A percentile compares a stretch with the other conserved stretches of the same genome.
phyloP scores from a whole-genome alignment of 2,888 invertebrate species.

The Megalurothrips usitatus region DNA sequence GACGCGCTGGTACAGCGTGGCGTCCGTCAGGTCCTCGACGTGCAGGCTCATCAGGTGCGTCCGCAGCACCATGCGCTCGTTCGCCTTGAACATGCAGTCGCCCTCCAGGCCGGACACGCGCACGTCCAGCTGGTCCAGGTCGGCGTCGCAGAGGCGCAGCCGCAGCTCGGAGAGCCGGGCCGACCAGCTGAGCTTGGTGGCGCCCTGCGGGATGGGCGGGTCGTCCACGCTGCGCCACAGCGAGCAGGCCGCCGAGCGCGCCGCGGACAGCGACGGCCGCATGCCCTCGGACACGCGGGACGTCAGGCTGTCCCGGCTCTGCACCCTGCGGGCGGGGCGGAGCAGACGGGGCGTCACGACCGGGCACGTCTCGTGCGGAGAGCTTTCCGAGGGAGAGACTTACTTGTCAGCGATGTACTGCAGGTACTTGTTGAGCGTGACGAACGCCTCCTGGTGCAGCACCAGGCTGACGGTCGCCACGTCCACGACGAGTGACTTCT shows the following conservation, averaged over 20 bases:
- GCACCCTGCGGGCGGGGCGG: conserved; percentile 37
- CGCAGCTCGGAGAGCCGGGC: conserved; percentile 60
- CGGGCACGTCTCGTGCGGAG: no score
- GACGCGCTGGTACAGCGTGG: conserved; percentile 60
- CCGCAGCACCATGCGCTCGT: conserved; percentile 69
- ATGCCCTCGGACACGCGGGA: conserved; percentile 33
- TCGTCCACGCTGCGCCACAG: conserved; percentile 47
- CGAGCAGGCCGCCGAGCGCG: not conserved
- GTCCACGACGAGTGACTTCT: conserved; percentile 70
- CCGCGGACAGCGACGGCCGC: conserved; percentile 40
- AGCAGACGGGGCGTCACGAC: not conserved
- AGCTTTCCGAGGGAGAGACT: conserved; percentile 40
- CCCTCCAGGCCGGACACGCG: conserved; percentile 58
- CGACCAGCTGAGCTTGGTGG: conserved; percentile 69
- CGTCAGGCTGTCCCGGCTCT: conserved; percentile 38
- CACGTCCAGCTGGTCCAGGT: conserved; percentile 61
- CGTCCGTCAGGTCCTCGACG: conserved; percentile 67
- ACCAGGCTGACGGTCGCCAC: conserved; percentile 59
- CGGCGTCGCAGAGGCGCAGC: conserved; percentile 64
- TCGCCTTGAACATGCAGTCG: conserved; percentile 71
- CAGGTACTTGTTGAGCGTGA: conserved; percentile 64
- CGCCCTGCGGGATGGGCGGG: conserved; percentile 70
- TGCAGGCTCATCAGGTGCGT: conserved; percentile 62
- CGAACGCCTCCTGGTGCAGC: conserved; percentile 67
- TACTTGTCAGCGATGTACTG: conserved; percentile 61